Evolutionary conservation across 2,113 vertebrate genomes (phyloP).

Genomic region (Hippopotamus amphibius): DNA sequence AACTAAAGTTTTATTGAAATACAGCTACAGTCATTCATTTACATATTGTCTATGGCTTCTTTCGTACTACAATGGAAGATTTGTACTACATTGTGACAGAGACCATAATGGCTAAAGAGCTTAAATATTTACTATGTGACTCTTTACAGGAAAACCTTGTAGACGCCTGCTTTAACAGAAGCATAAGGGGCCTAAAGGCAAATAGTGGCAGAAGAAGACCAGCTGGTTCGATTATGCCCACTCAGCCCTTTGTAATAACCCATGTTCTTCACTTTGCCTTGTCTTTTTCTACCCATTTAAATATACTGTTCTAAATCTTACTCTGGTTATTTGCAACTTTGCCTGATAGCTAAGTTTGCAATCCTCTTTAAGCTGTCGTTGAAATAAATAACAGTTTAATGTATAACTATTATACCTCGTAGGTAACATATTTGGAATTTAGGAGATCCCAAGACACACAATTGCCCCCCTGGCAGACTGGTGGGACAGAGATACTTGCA

Average conservation of each 20-base stretch:
- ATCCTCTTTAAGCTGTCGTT: background rate
- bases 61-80: background rate
- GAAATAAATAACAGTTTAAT: background rate
- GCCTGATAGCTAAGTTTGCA: slow-evolving; percentile 9
- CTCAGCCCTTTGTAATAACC: background rate
- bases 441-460: slow-evolving; percentile 25
- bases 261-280: background rate
- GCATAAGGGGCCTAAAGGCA: background rate
- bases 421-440: background rate
- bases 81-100: background rate
- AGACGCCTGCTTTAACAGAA: background rate
- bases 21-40: background rate
- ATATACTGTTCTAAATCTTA: background rate
- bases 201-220: background rate
- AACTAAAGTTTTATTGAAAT: background rate
- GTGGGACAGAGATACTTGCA: background rate
- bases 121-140: background rate
- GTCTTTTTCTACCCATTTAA: background rate
- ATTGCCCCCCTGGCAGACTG: background rate
- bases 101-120: background rate
- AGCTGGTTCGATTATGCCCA: background rate
- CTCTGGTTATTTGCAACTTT: slow-evolving; percentile 29
- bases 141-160: background rate
- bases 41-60: background rate
- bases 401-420: background rate